Base-by-base conservation (phyloP, 2,113 vertebrate genomes). In the Merops nubicus region DNA sequence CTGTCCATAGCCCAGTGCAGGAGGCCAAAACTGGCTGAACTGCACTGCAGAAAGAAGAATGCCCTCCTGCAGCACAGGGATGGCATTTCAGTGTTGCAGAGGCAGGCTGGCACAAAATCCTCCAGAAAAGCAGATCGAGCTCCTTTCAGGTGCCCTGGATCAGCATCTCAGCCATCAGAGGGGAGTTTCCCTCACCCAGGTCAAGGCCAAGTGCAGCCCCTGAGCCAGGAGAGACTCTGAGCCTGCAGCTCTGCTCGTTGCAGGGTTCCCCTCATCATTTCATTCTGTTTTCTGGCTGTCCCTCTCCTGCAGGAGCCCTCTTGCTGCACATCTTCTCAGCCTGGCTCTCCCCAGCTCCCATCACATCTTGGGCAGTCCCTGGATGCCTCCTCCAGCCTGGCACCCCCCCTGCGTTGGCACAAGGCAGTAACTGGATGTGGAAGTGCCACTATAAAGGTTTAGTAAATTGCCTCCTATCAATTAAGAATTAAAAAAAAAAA, bases 351-450 rank as follows among this genome's bases (percentile, higher is more conserved):
- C 12, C 43, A 56, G 25, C 47, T 64, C 80, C 54, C 50, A 11
- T 28, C 15, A 0, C 5, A 0, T 11, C 47, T 4, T 23, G 8
- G 31, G 7, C 11, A 28, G 23, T 23, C 20, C 36, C 33, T 4
- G 3, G 53, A 0, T 4, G 7, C 45, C 7, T 10, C 21, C 47
- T 51, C 26, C 36, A 36, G 28, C 23, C 63, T 15, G 9, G 51
- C 26, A 2, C 36, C 22, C 36, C 2, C 38, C 47, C 9, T 20
- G 50, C 45, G 0, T 3, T 5, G 45, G 13, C 40, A 5, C 45
- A 3, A 42, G 31, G 8, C 12, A 20, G 1, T 1, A 9, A 9
- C 13, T 9, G 8, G 25, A 1, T 21, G 13, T 12, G 31, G n/a
- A 16, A 68, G 26, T 4, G 5, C n/a, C 34, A 19, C 3, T 23